A percentile compares a stretch with the other conserved stretches of the same genome.
Evolutionary conservation across 1,140 invertebrate genomes (phyloP).

Genomic region (Macrobrachium rosenbergii): DNA sequence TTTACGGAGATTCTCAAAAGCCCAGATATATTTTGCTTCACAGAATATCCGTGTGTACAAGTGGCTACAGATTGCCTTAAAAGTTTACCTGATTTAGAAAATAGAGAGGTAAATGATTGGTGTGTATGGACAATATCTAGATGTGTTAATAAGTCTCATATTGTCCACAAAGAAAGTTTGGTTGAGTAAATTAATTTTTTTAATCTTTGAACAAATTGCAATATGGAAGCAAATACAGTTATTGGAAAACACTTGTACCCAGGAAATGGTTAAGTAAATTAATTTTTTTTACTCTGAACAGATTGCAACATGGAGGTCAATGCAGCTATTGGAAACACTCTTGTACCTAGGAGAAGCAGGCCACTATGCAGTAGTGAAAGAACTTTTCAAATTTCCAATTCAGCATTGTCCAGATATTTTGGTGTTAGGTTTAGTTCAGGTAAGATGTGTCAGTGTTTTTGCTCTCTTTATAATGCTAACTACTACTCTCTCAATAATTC

Average conservation of each 20-base stretch:
- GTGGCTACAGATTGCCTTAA: constrained; percentile 92
- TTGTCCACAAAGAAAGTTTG: neutral
- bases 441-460: constrained; percentile 70
- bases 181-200: neutral
- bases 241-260: constrained; percentile 84
- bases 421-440: constrained; percentile 87
- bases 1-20: constrained; percentile 89
- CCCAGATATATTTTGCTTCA: constrained; percentile 94
- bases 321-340: constrained; percentile 91
- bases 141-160: too few relatives aligned
- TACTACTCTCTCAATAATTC: neutral
- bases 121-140: neutral
- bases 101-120: constrained; percentile 82
- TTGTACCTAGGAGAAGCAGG: constrained; percentile 89
- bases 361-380: constrained; percentile 84
- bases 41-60: constrained; percentile 88
- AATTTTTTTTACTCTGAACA: neutral
- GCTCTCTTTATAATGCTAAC: neutral
- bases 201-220: neutral
- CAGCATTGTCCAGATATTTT: constrained; percentile 95
- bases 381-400: constrained; percentile 92
- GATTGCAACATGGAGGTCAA: constrained; percentile 75
- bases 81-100: constrained; percentile 90
- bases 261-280: neutral
- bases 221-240: constrained; percentile 85